Conservation (phyloP, 2,888 invertebrate species). For the Leptopilina myrica region DNA sequence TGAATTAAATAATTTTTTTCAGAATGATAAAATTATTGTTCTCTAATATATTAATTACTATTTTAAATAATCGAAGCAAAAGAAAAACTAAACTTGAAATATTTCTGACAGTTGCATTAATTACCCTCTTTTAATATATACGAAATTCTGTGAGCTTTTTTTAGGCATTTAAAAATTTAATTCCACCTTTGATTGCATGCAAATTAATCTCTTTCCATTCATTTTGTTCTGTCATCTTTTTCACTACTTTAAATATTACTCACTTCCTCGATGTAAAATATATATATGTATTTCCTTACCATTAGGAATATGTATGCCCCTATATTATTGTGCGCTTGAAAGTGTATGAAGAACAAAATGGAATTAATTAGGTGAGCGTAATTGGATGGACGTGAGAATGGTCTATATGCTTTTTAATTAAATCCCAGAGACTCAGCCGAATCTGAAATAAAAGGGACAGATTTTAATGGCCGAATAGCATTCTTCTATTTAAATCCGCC, state of each 20-base stretch:
- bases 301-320: neutral
- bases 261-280: neutral
- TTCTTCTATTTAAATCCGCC: slow-evolving; percentile 12
- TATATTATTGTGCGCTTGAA: slow-evolving; percentile 13
- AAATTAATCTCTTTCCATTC: slow-evolving; percentile 25
- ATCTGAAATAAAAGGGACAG: slow-evolving; percentile 7
- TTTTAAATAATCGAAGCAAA: no score
- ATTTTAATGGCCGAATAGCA: slow-evolving; percentile 15
- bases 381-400: slow-evolving; percentile 42
- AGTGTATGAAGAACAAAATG: slow-evolving; percentile 8
- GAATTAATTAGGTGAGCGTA: slow-evolving; percentile 45
- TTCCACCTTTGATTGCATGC: neutral
- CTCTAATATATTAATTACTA: no score
- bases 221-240: neutral
- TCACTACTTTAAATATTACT: slow-evolving; percentile 8
- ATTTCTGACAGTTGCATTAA: no score
- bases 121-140: no score
- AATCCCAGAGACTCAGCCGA: slow-evolving; percentile 38
- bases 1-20: no score
- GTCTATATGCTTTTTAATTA: slow-evolving; percentile 44
- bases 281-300: neutral
- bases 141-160: neutral
- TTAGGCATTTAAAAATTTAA: neutral
- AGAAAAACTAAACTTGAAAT: no score
- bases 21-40: no score